Evolutionary conservation across 2,888 invertebrate species (phyloP).

Genomic region (Eupithecia abbreviata): DNA sequence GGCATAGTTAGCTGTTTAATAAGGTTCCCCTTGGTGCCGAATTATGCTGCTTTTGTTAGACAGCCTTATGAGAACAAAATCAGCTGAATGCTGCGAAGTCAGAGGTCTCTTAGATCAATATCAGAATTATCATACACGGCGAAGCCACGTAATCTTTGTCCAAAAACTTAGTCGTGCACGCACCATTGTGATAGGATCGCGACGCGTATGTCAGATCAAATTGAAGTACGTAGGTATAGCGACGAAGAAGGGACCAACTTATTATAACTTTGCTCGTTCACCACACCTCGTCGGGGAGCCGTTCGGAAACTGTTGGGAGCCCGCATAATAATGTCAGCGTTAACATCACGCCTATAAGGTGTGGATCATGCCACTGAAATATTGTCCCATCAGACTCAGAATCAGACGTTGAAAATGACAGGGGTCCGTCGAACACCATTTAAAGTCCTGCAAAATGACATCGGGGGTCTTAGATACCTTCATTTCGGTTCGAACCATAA

Average conservation of each 20-base stretch:
- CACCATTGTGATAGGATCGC: slow-evolving; percentile 49
- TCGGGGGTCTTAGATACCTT: slow-evolving; percentile 46
- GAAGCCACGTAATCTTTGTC: slow-evolving; percentile 40
- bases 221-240: slow-evolving; percentile 51
- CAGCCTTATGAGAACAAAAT: background rate
- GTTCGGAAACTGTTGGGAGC: slow-evolving; percentile 67
- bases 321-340: slow-evolving; percentile 70
- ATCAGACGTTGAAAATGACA: slow-evolving; percentile 61
- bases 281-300: slow-evolving; percentile 68
- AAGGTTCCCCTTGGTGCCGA: background rate
- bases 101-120: background rate
- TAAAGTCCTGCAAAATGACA: slow-evolving; percentile 56
- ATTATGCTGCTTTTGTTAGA: background rate
- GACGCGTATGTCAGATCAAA: slow-evolving; percentile 64
- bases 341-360: slow-evolving; percentile 64
- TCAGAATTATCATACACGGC: slow-evolving; percentile 10
- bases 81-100: background rate
- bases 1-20: slow-evolving; percentile 33
- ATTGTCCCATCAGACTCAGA: slow-evolving; percentile 64
- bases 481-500: slow-evolving; percentile 33
- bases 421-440: slow-evolving; percentile 60
- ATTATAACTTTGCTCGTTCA: slow-evolving; percentile 79
- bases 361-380: slow-evolving; percentile 65
- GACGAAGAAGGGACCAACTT: slow-evolving; percentile 67
- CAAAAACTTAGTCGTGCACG: slow-evolving; percentile 41